These are phyloP conservation scores for Nannoperca obscura DNA, from an alignment of 2,797 vertebrate species.

Conservation along the genomic window DNA sequence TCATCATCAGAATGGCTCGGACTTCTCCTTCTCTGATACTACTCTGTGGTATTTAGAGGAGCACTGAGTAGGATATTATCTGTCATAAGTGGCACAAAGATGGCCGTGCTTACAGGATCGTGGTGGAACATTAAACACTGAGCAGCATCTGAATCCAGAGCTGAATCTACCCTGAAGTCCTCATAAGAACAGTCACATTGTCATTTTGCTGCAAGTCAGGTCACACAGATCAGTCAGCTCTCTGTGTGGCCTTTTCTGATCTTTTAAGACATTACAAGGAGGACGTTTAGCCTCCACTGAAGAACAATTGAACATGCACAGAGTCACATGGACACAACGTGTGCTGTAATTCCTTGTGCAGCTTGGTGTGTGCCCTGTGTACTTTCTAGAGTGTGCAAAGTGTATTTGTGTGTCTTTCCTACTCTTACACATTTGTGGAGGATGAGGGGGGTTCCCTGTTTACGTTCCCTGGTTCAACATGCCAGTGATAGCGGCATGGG, in stretches of 20 bases:
- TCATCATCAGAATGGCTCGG: slow-evolving; percentile 2
- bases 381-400: slow-evolving; percentile 14
- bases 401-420: slow-evolving; percentile 45
- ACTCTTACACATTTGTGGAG: slow-evolving; percentile 57
- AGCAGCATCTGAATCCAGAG: slow-evolving; percentile 15
- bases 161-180: slow-evolving; percentile 24
- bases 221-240: slow-evolving; percentile 31
- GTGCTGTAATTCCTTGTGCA: slow-evolving; percentile 28
- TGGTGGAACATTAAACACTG: slow-evolving; percentile 39
- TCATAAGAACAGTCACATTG: slow-evolving; percentile 46
- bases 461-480: slow-evolving; percentile 70
- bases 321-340: slow-evolving; percentile 21
- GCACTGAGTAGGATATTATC: slow-evolving; percentile 34
- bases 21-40: slow-evolving; percentile 1
- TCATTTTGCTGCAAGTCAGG: slow-evolving; percentile 30
- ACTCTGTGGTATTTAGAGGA: slow-evolving; percentile 33
- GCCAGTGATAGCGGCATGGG: slow-evolving; percentile 62
- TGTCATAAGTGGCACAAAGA: slow-evolving; percentile 50
- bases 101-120: slow-evolving; percentile 22
- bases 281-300: slow-evolving; percentile 22
- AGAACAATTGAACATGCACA: slow-evolving; percentile 42
- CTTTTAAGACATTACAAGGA: slow-evolving; percentile 39
- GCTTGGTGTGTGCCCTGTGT: background rate
- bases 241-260: slow-evolving; percentile 51
- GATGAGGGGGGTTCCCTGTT: slow-evolving; percentile 83